A percentile compares a stretch with the other conserved stretches of the same genome.
Evolutionary conservation across 2,113 vertebrate genomes (phyloP).

Genomic region (Ivindomyrus marchei): DNA sequence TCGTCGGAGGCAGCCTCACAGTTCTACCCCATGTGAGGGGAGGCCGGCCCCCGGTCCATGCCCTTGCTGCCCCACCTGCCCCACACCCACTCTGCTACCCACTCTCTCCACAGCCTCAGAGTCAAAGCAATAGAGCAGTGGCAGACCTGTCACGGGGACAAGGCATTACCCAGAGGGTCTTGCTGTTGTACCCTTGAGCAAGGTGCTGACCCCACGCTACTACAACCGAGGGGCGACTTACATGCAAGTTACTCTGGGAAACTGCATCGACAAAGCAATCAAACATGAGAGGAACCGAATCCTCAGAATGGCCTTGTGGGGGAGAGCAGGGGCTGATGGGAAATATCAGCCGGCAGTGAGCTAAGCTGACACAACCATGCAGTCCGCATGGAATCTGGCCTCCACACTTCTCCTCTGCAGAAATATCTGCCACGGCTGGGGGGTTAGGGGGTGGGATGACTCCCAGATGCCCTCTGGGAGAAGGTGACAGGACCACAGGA

Average conservation of each 20-base stretch:
- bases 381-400: background rate
- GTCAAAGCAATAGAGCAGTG: slow-evolving; percentile 9
- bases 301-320: background rate
- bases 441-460: background rate
- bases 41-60: background rate
- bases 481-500: background rate
- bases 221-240: background rate
- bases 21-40: slow-evolving; percentile 90
- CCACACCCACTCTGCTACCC: background rate
- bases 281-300: background rate
- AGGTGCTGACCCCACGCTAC: background rate
- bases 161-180: background rate
- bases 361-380: background rate
- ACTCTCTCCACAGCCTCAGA: background rate
- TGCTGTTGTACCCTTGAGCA: background rate
- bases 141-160: background rate
- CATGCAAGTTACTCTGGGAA: background rate
- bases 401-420: background rate
- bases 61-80: background rate
- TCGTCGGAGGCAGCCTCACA: slow-evolving; percentile 96
- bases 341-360: background rate
- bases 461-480: background rate
- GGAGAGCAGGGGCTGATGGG: background rate
- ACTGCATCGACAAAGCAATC: background rate
- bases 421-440: background rate